phyloP scores from a whole-genome alignment of 2,113 vertebrate genomes.

The Numenius arquata region DNA sequence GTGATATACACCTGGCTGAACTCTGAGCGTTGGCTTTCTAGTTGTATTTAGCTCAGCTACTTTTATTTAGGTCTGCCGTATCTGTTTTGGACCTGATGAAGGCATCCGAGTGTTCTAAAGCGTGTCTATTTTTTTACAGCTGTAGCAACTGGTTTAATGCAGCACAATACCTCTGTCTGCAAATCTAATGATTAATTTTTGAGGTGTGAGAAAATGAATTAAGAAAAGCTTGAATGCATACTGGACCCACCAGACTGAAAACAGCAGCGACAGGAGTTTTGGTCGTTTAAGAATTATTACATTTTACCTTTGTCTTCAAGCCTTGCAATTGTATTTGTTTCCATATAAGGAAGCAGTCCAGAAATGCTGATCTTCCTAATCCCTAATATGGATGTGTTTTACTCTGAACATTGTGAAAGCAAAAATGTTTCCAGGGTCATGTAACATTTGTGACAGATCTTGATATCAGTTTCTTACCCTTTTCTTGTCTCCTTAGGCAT shows the following conservation, averaged over 20 bases:
- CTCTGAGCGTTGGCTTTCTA: background rate
- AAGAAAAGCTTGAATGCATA: background rate
- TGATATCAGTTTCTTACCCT: background rate
- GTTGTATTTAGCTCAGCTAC: background rate
- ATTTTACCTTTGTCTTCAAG: background rate
- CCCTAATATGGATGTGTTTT: background rate
- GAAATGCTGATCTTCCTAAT: background rate
- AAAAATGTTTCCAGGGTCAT: background rate
- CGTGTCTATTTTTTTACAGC: background rate
- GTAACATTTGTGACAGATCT: background rate
- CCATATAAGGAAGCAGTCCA: background rate
- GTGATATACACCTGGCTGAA: background rate
- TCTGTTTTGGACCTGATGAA: background rate
- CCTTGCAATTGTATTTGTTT: background rate
- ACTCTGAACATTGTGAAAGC: background rate
- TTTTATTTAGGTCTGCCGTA: background rate
- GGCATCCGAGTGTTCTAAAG: background rate
- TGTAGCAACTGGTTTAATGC: background rate
- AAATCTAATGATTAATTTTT: background rate
- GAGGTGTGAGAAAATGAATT: background rate
- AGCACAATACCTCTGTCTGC: background rate
- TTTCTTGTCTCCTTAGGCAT: background rate
- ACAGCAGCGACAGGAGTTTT: background rate
- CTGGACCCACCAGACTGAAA: background rate
- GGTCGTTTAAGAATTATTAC: background rate